Evolutionary conservation across 1,140 invertebrate species (phyloP), one percentile per base, ranked within the genome.

Genomic region (Antheraea mylitta): DNA sequence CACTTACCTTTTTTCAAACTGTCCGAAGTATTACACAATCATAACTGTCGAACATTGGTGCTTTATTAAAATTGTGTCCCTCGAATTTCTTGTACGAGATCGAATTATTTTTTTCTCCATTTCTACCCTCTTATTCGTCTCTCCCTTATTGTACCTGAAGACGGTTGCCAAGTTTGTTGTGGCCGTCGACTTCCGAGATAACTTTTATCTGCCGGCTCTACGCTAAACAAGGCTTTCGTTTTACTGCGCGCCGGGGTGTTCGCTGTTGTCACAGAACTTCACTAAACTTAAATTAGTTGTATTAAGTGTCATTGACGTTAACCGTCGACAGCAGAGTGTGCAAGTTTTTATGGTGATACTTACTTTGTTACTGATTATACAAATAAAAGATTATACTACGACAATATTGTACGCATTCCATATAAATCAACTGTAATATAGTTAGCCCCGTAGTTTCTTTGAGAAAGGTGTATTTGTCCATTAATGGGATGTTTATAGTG

Each of bases 111-210:
- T 83, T 53, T 53, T 53, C 45, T 53, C 13, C 45, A 13, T 53
- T 83, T 82, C 76, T 77, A 69, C 66, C 80, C 75, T 71, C 79
- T 82, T 81, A 86, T 85, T 86, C 82, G 81, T 86, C 79, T 87
- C 86, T 84, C 73, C 77, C 78, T 82, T 82, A 82, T 85, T 78
- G 75, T 71, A 82, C 82, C 82, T 81, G 79, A 82, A 86, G 77
- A 82, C 80, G 79, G 80, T 83, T 70, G 73, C 70, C 66, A 79
- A 86, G 72, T 87, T 86, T 82, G 85, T 86, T 81, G 82, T 68
- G 63, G 63, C 37, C 68, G 73, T 66, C 61, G 77, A 82, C 74
- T 82, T 80, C 76, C 72, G 70, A 82, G 78, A 82, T 83, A 87
- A 83, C 78, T 86, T 83, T 87, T 86, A 82, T 85, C 80, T 82